Evolutionary conservation across 2,113 vertebrate species (phyloP), one percentile per base, ranked within the genome.

Genomic region (Neodontobutis hainanensis): DNA sequence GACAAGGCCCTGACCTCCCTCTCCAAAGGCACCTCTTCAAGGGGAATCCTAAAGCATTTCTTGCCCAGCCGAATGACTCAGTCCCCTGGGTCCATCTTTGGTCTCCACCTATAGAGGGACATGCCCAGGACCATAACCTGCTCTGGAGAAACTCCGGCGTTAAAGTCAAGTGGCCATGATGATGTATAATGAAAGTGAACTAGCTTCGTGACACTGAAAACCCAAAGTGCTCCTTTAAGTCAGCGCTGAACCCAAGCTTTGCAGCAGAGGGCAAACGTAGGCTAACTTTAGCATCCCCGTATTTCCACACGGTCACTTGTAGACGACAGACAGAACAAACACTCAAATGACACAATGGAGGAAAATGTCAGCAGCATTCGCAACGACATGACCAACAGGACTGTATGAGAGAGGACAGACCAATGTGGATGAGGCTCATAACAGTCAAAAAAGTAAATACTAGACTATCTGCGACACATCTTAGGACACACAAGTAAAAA

Each of bases 391-490:
- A 82, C 61, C 46, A 61, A 76, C 47, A 48, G 65, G 73, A 83
- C 65, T 40, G 74, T 64, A 53, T 81, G 60, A 75, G 70, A 46
- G 48, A 63, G 68, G 67, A 87, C 82, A 51, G 58, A 47, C 34
- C 11, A 12, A 52, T 61, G 81, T 74, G 85, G 70, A 62, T 8
- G 83, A 87, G 74, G 85, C 65, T 78, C 68, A n/a, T 92, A 93
- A 93, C 92, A 93, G 92, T 93, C 92, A 90, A 90, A 88, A 71
- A 82, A 89, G 77, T 85, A 74, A 74, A 91, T 86, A 85, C 67
- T 75, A 85, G 80, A 88, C 78, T 75, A 84, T 78, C 83, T 80
- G 87, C 82, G 83, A 84, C 81, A 89, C 80, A 78, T 88, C 84
- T 80, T 73, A 89, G 85, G 88, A 91, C 85, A 89, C 90, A 88